Evolutionary conservation across 2,113 vertebrate genomes (phyloP).

Genomic region (Neogale vison): DNA sequence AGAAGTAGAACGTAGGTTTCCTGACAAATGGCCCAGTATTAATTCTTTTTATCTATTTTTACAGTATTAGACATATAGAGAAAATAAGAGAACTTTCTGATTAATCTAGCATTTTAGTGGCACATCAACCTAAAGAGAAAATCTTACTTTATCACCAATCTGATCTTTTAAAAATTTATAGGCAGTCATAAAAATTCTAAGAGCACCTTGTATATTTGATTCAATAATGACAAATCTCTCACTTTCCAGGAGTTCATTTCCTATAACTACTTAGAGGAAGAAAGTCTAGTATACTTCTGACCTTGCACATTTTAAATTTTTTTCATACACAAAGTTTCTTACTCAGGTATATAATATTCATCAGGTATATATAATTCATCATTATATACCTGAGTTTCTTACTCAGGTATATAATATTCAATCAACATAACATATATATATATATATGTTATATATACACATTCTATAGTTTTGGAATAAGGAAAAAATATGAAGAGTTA

Average conservation of each 20-base stretch:
- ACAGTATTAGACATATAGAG: neutral
- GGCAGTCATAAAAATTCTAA: constrained; percentile 11
- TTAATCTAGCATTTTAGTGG: neutral
- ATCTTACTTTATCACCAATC: neutral
- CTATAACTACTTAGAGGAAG: neutral
- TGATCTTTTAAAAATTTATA: constrained; percentile 2
- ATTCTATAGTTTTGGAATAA: neutral
- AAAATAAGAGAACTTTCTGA: neutral
- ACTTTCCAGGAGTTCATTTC: neutral
- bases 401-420: neutral
- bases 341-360: neutral
- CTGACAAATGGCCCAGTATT: neutral
- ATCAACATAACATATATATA: too few species aligned
- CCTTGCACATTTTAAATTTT: neutral
- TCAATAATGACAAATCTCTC: neutral
- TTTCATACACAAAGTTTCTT: neutral
- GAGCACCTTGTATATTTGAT: neutral
- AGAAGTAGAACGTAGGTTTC: neutral
- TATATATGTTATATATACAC: too few species aligned
- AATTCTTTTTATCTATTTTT: neutral
- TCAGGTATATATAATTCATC: too few species aligned
- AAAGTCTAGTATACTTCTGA: neutral
- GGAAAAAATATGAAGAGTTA: neutral
- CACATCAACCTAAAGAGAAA: constrained; percentile 29
- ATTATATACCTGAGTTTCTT: neutral